Evolutionary conservation across 2,888 invertebrate genomes (phyloP), one percentile per base, ranked within the genome.

Genomic region (Galerucella nymphaeae): DNA sequence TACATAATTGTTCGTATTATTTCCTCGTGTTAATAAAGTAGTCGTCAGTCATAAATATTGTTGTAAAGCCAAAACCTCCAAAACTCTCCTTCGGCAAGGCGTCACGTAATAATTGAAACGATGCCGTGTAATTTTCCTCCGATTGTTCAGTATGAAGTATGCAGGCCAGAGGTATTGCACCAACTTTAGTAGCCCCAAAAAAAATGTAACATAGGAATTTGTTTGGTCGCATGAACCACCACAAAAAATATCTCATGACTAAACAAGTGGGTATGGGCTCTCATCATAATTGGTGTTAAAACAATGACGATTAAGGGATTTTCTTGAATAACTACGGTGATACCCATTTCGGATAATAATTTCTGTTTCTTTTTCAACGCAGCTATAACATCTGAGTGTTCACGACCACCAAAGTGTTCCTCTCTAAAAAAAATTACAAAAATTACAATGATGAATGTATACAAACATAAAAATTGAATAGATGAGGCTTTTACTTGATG

Each of bases 21-120:
- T n/a, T 30, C 23, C 23, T 30, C 23, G 23, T 30, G 23, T 30
- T 30, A 30, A 30, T 30, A 30, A 30, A 30, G 23, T 30, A 59
- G 59, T 59, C 59, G 59, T 59, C 59, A 59, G 41, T 61, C 61
- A 61, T 61, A 61, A 61, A 61, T 61, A 38, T 38, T 61, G 20
- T 61, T 61, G 30, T 9, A 16, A 61, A 61, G 30, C 61, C 41
- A 61, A 61, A 30, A 38, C 59, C 59, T 38, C 59, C 59, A 61
- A 61, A 61, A 38, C 61, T 61, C 38, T 61, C 61, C 38, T 30
- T 61, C 38, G 61, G 61, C 38, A 61, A 61, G 61, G 38, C n/a
- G 38, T 61, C 61, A 61, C 30, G 61, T 61, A 61, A 38, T 38
- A 61, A n/a, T 61, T 41, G 61, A 61, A 61, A 61, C 38, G 16